Percentiles rank a stretch among this genome's conserved stretches.
These are phyloP conservation scores for Panthera leo DNA, from an alignment of 2,113 vertebrate species.

Conservation along the genomic window DNA sequence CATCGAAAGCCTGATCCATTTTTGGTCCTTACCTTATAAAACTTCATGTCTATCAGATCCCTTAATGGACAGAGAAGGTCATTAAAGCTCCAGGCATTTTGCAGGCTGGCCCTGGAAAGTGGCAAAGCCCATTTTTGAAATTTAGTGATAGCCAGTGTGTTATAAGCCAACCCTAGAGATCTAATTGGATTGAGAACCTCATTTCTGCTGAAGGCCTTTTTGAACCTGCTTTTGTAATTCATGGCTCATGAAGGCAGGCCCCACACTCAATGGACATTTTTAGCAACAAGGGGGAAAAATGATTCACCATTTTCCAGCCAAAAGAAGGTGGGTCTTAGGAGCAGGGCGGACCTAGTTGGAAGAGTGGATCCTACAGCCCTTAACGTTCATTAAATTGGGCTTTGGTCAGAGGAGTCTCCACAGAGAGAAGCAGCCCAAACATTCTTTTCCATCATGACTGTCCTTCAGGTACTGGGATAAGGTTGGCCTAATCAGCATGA, in stretches of 20 bases:
- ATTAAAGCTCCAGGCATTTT: constrained; percentile 38
- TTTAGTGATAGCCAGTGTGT: neutral
- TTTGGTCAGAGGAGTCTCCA: neutral
- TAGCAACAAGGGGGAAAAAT: neutral
- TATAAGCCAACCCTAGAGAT: neutral
- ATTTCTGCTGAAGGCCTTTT: neutral
- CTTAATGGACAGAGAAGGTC: constrained; percentile 17
- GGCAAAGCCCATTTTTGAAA: neutral
- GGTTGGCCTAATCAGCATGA: neutral
- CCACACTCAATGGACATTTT: neutral
- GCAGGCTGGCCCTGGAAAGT: neutral
- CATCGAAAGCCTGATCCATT: constrained; percentile 41
- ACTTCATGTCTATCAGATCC: constrained; percentile 27
- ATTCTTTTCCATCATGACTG: neutral
- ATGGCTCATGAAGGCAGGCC: neutral
- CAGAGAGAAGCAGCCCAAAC: neutral
- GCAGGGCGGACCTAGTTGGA: neutral
- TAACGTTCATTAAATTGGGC: neutral
- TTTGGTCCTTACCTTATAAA: constrained; percentile 56
- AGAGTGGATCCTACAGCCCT: neutral
- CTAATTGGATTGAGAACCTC: neutral
- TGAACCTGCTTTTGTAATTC: constrained; percentile 5
- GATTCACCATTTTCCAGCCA: neutral
- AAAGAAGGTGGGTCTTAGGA: neutral
- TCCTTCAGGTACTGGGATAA: neutral